phyloP scores from a whole-genome alignment of 1,140 invertebrate species.

The Drosophila triauraria region DNA sequence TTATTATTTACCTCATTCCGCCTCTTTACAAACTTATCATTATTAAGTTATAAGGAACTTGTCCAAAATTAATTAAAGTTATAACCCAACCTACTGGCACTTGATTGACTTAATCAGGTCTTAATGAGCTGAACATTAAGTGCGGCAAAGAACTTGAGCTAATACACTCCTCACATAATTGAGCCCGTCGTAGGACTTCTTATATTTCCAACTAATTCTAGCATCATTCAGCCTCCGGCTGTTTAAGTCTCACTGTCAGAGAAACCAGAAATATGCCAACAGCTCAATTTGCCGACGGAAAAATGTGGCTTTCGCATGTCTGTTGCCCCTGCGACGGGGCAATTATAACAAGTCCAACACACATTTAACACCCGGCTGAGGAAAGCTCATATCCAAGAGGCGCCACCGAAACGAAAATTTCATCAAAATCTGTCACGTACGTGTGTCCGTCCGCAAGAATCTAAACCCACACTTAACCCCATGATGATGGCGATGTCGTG shows the following conservation, averaged over 20 bases:
- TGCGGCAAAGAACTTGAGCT: background rate
- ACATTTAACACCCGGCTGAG: slow-evolving; percentile 35
- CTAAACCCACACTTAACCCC: slow-evolving; percentile 61
- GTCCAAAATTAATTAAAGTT: background rate
- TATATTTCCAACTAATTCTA: slow-evolving; percentile 26
- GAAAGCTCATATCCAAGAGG: slow-evolving; percentile 30
- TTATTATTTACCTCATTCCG: background rate
- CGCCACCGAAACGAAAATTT: slow-evolving; percentile 52
- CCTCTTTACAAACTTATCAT: background rate
- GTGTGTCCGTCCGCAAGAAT: slow-evolving; percentile 34
- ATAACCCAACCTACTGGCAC: background rate
- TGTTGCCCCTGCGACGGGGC: slow-evolving; percentile 16
- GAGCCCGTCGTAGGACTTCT: background rate
- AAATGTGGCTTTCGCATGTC: slow-evolving; percentile 16
- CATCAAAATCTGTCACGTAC: slow-evolving; percentile 78
- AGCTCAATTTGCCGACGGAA: slow-evolving; percentile 20
- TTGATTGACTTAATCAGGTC: background rate
- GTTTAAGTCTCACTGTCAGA: slow-evolving; percentile 8
- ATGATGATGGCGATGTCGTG: slow-evolving; percentile 34
- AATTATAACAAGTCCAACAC: slow-evolving; percentile 59
- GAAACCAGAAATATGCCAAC: slow-evolving; percentile 16
- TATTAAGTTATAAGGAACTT: background rate
- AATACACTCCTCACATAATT: slow-evolving; percentile 7
- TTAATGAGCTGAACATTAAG: background rate
- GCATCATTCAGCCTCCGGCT: slow-evolving; percentile 12